These are phyloP conservation scores for Lepidurus couesii DNA, from an alignment of 1,140 invertebrate genomes.

Conservation along the genomic window DNA sequence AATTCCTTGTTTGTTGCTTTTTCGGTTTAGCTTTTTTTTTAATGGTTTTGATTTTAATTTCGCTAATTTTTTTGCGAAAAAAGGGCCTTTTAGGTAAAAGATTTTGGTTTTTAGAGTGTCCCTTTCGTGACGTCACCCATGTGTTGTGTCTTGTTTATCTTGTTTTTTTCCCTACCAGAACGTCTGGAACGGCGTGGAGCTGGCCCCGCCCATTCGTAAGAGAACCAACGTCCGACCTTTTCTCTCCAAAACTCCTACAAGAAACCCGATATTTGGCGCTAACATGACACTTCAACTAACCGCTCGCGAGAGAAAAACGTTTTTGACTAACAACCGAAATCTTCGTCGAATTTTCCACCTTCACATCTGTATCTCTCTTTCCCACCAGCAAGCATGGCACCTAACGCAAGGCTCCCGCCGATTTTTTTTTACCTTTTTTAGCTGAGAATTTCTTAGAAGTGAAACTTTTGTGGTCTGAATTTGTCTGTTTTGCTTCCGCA, in stretches of 20 bases:
- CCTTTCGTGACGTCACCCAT: not conserved
- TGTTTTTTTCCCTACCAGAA: slow-evolving; percentile 5
- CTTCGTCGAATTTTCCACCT: not conserved
- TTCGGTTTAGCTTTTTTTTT: not conserved
- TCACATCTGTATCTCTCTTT: not conserved
- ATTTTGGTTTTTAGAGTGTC: not conserved
- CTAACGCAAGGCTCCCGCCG: not conserved
- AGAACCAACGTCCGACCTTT: not conserved
- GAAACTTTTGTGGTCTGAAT: slow-evolving; percentile 16
- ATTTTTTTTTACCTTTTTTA: slow-evolving; percentile 23
- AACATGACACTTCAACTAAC: too few species aligned
- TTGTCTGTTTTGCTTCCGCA: slow-evolving; percentile 35
- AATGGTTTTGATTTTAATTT: too few species aligned
- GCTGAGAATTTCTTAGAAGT: not conserved
- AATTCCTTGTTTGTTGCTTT: not conserved
- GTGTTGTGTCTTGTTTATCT: not conserved
- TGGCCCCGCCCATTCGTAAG: slow-evolving; percentile 16
- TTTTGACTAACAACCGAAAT: not conserved
- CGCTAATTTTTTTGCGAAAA: not conserved
- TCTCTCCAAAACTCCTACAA: not conserved
- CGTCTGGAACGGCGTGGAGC: slow-evolving; percentile 10
- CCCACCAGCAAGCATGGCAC: not conserved
- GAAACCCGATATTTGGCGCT: not conserved
- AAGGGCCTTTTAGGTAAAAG: not conserved
- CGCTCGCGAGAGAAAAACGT: not conserved